Evolutionary conservation across 2,797 vertebrate species (phyloP).

Genomic region (Heteromormyrus szaboi): DNA sequence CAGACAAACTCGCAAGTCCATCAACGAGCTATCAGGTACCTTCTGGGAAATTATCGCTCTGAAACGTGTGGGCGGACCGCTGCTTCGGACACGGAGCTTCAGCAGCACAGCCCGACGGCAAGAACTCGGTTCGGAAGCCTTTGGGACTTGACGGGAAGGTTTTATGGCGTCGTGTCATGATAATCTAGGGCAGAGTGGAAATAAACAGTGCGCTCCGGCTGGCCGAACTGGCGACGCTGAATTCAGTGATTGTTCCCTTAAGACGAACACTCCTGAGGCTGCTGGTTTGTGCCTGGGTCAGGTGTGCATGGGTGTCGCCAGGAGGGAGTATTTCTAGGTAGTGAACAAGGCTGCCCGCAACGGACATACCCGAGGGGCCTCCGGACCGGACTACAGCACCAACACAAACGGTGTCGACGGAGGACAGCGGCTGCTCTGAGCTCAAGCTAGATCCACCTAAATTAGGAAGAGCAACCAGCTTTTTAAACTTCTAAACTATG

Average conservation of each 20-base stretch:
- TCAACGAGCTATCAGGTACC: not conserved
- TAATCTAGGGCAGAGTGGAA: not conserved
- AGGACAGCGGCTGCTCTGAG: not conserved
- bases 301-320: not conserved
- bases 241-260: not conserved
- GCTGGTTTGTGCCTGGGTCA: not conserved
- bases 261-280: not conserved
- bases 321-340: not conserved
- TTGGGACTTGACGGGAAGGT: not conserved
- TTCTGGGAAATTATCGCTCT: not conserved
- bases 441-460: not conserved
- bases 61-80: not conserved
- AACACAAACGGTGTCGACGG: not conserved
- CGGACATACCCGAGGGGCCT: not conserved
- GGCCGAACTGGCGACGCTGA: not conserved
- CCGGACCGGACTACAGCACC: not conserved
- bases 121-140: not conserved
- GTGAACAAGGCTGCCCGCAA: not conserved
- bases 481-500: not conserved
- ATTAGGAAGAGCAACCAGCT: not conserved
- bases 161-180: not conserved
- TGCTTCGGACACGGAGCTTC: not conserved
- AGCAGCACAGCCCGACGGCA: not conserved
- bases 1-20: not conserved
- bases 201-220: not conserved